Conservation (phyloP, 2,797 vertebrate genomes). For the Steatocranus sp. region DNA sequence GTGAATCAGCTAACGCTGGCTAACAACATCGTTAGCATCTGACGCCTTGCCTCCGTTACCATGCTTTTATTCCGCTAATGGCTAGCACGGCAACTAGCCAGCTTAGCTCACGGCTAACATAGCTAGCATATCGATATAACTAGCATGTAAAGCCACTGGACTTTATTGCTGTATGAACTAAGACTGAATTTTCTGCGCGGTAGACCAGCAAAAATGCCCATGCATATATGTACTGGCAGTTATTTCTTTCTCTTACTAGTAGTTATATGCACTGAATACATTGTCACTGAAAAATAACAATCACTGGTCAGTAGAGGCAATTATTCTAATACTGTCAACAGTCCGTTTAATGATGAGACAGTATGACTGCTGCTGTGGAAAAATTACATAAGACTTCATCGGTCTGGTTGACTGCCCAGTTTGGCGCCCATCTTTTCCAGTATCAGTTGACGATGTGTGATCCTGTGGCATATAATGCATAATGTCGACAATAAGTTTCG, state of each 20-base stretch:
- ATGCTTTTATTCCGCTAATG: conserved; percentile 23
- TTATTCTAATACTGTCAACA: not conserved
- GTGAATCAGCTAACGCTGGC: conserved; percentile 12
- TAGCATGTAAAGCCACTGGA: not conserved
- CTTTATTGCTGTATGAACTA: not conserved
- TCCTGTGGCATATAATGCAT: not conserved
- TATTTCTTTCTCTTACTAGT: not conserved
- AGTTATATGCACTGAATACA: not conserved
- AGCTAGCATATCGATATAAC: not conserved
- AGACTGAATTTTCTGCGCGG: not conserved
- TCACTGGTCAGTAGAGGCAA: not conserved
- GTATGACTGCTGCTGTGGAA: not conserved
- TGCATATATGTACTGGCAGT: not conserved
- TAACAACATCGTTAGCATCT: conserved; percentile 33
- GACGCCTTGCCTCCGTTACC: conserved; percentile 29
- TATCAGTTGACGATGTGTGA: not conserved
- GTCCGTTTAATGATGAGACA: not conserved
- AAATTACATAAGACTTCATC: not conserved
- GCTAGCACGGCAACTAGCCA: conserved; percentile 25
- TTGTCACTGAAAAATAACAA: not conserved
- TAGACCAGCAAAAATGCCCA: not conserved
- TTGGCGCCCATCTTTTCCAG: not conserved
- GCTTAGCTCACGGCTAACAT: not conserved
- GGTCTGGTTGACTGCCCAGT: not conserved
- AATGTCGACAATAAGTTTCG: not conserved